Conservation (phyloP, 2,113 vertebrate genomes). For the Platysteira castanea region DNA sequence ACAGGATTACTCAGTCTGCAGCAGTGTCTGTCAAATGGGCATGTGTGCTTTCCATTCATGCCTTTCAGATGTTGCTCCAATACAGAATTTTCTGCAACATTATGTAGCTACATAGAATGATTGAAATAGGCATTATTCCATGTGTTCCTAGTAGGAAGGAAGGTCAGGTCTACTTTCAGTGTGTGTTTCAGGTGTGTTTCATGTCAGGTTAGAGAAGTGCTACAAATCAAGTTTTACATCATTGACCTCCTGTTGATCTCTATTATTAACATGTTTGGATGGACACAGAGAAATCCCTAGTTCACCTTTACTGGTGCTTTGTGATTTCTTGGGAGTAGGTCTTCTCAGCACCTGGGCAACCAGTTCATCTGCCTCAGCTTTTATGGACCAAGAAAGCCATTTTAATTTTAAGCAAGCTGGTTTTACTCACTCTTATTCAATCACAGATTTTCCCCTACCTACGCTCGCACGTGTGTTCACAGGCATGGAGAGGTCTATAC, state of each 20-base stretch:
- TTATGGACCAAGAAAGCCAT: not conserved
- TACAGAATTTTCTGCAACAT: not conserved
- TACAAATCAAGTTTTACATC: not conserved
- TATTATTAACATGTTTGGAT: not conserved
- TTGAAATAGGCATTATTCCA: not conserved
- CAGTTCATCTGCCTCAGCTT: not conserved
- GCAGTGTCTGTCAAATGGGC: not conserved
- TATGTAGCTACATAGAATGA: not conserved
- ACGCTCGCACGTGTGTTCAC: not conserved
- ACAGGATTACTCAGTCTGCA: not conserved
- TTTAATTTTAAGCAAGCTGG: not conserved
- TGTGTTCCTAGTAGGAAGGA: not conserved
- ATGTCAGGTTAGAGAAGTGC: not conserved
- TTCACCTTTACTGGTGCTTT: not conserved
- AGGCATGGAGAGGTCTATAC: accelerated
- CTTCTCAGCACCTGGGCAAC: not conserved
- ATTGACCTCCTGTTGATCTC: not conserved
- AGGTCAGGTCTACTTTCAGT: not conserved
- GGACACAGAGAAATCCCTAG: not conserved
- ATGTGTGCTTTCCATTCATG: not conserved
- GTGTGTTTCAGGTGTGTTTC: not conserved
- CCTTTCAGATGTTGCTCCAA: not conserved
- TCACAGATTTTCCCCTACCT: not conserved
- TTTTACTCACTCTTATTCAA: not conserved
- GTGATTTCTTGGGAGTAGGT: not conserved